Base-by-base conservation (phyloP, 1,140 invertebrate genomes). In the Amphibalanus amphitrite region DNA sequence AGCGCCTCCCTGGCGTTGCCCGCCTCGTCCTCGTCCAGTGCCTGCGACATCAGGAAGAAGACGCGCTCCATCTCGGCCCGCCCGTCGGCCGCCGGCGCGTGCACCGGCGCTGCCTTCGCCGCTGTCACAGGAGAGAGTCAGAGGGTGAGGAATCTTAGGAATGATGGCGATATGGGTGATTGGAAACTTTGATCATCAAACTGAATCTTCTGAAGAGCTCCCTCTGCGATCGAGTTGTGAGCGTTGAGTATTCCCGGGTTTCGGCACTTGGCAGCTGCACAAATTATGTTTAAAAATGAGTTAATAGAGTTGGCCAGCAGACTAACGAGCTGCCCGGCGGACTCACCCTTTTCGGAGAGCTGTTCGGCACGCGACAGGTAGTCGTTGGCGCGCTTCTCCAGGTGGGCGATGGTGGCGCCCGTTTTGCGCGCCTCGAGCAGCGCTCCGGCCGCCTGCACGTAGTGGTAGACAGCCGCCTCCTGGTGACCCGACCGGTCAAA, bases 1-100 rank as follows among this genome's bases (percentile, higher is more conserved):
- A 94, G 80, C 10, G 95, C 94, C 75, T 90, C 85, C 70, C 88
- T 85, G 75, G 84, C 83, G 71, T 89, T 85, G 23, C 87, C 87
- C 6, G 84, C 83, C 76, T 92, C 90, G 83, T 97, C 94, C 40
- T 90, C 89, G 78, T 92, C 89, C 70, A 96, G 82, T 0, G 92
- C 94, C 82, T 95, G 90, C 71, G 86, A 85, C 68, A 96, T 82
- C 38, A 95, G 80, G 81, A 93, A 95, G 75, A 89, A 87, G 73
- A 90, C 93, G 78, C 86, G 82, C 76, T 90, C 87, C 71, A 90
- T 77, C 23, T 79, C 75, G 69, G 76, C 75, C 64, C 81, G 78
- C 33, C 78, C 75, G 33, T 78, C 73, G 70, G 77, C 76, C 69
- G 76, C 75, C 20, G 72, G 64, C 28, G 67, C 64, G 29, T 71